Evolutionary conservation across 2,113 vertebrate genomes (phyloP).

Genomic region (Camarhynchus parvulus): DNA sequence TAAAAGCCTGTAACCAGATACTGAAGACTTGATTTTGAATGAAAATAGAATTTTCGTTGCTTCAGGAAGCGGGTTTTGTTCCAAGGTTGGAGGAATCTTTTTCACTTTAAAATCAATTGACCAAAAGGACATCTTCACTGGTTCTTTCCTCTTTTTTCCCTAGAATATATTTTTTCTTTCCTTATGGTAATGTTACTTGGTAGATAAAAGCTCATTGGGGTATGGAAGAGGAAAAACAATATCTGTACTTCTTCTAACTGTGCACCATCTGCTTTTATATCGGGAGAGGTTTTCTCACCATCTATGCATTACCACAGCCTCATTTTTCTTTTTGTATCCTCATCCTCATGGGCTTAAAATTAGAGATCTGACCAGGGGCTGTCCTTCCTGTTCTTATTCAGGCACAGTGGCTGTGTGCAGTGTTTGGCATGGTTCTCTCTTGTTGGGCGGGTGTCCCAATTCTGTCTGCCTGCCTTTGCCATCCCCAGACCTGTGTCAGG

Average conservation of each 20-base stretch:
- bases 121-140: not conserved
- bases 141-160: not conserved
- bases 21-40: not conserved
- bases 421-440: rapidly evolving
- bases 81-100: not conserved
- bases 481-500: not conserved
- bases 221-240: not conserved
- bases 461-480: not conserved
- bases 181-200: not conserved
- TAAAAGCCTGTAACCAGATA: not conserved
- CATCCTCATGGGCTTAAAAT: not conserved
- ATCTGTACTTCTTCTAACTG: not conserved
- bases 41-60: not conserved
- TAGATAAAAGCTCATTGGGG: not conserved
- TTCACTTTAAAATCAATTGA: not conserved
- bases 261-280: not conserved
- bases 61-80: not conserved
- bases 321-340: not conserved
- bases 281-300: not conserved
- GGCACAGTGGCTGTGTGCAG: not conserved
- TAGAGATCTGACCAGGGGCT: not conserved
- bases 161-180: not conserved
- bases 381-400: not conserved
- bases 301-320: not conserved
- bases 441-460: rapidly evolving